phyloP scores from a whole-genome alignment of 2,888 invertebrate species.

The Lordiphosa andalusiaca region DNA sequence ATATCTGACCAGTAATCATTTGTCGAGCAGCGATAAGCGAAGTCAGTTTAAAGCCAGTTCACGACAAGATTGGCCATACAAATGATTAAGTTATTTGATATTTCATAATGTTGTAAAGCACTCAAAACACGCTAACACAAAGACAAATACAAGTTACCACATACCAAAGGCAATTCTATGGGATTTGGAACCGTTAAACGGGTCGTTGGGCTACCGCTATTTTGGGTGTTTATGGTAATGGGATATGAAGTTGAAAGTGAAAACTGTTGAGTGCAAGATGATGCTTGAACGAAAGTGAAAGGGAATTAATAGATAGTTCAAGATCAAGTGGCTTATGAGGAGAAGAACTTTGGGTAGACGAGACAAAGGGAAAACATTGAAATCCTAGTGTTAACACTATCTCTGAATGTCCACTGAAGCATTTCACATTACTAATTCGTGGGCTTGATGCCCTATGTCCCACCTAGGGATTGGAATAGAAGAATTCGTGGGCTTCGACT shows the following conservation, averaged over 20 bases:
- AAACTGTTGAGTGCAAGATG: conserved; percentile 16
- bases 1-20: conserved; percentile 45
- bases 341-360: too few species aligned
- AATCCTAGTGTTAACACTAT: too few species aligned
- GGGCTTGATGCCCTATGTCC: too few species aligned
- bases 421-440: too few species aligned
- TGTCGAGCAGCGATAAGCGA: conserved; percentile 11
- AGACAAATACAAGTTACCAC: conserved; percentile 15
- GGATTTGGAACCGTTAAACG: conserved; percentile 5
- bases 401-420: too few species aligned
- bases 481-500: too few species aligned
- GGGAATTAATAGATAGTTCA: not conserved
- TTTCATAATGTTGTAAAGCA: conserved; percentile 1
- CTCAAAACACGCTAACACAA: not conserved
- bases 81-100: conserved; percentile 12
- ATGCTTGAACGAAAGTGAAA: conserved; percentile 15
- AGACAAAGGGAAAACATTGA: too few species aligned
- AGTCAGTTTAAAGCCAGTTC: conserved; percentile 22
- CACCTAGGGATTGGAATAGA: too few species aligned
- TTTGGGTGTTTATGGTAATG: conserved; percentile 34
- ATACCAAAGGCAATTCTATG: conserved; percentile 1
- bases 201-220: conserved; percentile 37
- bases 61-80: conserved; percentile 46
- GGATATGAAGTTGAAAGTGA: conserved; percentile 30
- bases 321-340: too few species aligned